Percentiles rank a stretch among this genome's conserved stretches.
Evolutionary conservation across 2,888 invertebrate species (phyloP).

Genomic region (Melieria crassipennis): DNA sequence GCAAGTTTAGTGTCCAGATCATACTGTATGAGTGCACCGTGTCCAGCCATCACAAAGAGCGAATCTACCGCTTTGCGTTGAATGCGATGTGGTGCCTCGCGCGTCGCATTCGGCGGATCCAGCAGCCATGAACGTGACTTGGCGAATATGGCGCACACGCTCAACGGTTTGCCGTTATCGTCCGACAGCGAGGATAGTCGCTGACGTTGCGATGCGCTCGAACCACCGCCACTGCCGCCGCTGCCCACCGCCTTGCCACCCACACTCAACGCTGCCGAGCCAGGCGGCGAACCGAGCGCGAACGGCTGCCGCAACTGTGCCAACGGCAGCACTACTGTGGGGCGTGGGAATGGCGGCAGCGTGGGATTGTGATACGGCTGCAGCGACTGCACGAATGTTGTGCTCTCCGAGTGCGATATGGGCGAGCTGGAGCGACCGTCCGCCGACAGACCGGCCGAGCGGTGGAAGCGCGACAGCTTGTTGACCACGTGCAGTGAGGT

Average conservation of each 20-base stretch:
- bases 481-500: slow-evolving; percentile 94
- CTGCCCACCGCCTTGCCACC: slow-evolving; percentile 40
- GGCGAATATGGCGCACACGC: slow-evolving; percentile 84
- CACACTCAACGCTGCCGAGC: slow-evolving; percentile 47
- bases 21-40: slow-evolving; percentile 88
- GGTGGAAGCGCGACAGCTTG: slow-evolving; percentile 92
- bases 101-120: slow-evolving; percentile 66
- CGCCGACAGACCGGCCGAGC: slow-evolving; percentile 89
- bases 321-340: slow-evolving; percentile 80
- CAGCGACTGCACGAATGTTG: slow-evolving; percentile 63
- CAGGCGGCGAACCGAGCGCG: slow-evolving; percentile 59
- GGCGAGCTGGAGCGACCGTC: slow-evolving; percentile 80
- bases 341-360: slow-evolving; percentile 90
- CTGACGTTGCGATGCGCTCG: slow-evolving; percentile 70
- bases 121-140: slow-evolving; percentile 77
- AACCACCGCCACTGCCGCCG: slow-evolving; percentile 29
- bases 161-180: slow-evolving; percentile 74
- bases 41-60: slow-evolving; percentile 89
- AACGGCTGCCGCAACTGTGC: slow-evolving; percentile 85
- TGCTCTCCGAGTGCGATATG: slow-evolving; percentile 64
- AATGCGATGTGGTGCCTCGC: slow-evolving; percentile 63
- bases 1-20: slow-evolving; percentile 82
- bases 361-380: slow-evolving; percentile 87
- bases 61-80: slow-evolving; percentile 77
- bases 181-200: slow-evolving; percentile 78